Percentiles rank a stretch among this genome's conserved stretches.
These are phyloP conservation scores for Branchipolynoe longqiensis DNA, from an alignment of 2,888 invertebrate genomes.

Conservation along the genomic window DNA sequence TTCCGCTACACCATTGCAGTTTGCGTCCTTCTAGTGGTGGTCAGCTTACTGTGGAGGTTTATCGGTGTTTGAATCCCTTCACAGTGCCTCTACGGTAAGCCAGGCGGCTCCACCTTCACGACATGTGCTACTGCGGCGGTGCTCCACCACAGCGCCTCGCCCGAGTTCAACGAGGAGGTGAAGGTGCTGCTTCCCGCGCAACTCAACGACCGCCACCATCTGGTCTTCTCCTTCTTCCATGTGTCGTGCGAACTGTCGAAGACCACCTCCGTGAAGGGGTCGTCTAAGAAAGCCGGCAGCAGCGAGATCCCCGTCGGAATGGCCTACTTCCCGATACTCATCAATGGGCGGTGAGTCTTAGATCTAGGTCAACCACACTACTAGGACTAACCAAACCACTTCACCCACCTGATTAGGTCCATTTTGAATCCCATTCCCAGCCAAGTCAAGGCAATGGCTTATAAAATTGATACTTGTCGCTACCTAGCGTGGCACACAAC, in stretches of 20 bases:
- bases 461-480: no score
- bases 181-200: conserved; percentile 94
- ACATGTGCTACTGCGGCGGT: conserved; percentile 86
- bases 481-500: no score
- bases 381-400: no score
- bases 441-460: no score
- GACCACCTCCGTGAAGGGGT: conserved; percentile 65
- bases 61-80: no score
- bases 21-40: no score
- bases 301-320: conserved; percentile 90
- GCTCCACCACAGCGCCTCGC: conserved; percentile 93
- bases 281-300: conserved; percentile 73
- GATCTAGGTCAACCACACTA: no score
- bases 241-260: conserved; percentile 88
- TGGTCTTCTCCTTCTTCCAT: conserved; percentile 97
- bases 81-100: conserved; percentile 89
- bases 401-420: no score
- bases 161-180: conserved; percentile 94
- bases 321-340: conserved; percentile 93
- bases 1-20: no score
- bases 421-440: no score
- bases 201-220: conserved; percentile 91
- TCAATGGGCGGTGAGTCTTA: conserved; percentile 86
- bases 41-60: no score
- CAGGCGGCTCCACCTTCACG: conserved; percentile 86